phyloP scores from a whole-genome alignment of 2,113 vertebrate genomes.

The Xenus cinereus region DNA sequence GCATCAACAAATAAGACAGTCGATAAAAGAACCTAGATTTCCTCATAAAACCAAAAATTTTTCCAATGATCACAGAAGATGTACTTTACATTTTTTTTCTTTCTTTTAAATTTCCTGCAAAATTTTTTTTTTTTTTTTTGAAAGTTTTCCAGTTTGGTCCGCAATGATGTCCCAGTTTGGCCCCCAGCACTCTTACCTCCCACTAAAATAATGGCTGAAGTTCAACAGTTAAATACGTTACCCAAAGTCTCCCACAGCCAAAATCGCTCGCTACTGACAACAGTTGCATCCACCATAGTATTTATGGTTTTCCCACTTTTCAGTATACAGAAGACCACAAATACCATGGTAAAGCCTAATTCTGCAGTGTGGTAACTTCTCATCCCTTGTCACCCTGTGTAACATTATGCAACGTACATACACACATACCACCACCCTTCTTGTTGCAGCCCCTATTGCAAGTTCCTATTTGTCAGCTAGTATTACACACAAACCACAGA shows the following conservation, averaged over 20 bases:
- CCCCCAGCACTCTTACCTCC: background rate
- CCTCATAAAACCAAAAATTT: background rate
- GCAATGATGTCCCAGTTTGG: background rate
- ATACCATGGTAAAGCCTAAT: background rate
- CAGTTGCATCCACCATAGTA: background rate
- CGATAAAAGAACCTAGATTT: background rate
- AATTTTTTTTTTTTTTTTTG: background rate
- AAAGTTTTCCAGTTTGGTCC: background rate
- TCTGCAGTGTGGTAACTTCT: background rate
- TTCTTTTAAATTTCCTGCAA: too few species aligned
- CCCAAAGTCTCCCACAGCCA: background rate
- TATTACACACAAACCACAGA: background rate
- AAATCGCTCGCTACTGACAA: background rate
- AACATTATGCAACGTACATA: background rate
- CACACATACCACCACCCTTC: background rate
- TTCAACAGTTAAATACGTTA: background rate
- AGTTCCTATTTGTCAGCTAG: background rate
- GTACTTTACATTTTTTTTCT: background rate
- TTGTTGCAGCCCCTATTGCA: background rate
- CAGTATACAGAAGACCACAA: slow-evolving; percentile 2
- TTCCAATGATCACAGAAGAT: background rate
- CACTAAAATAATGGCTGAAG: background rate
- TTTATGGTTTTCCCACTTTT: background rate
- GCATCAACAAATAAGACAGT: background rate
- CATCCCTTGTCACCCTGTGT: background rate